Base-by-base conservation (phyloP, 2,888 invertebrate genomes). In the Caenorhabditis sinica region DNA sequence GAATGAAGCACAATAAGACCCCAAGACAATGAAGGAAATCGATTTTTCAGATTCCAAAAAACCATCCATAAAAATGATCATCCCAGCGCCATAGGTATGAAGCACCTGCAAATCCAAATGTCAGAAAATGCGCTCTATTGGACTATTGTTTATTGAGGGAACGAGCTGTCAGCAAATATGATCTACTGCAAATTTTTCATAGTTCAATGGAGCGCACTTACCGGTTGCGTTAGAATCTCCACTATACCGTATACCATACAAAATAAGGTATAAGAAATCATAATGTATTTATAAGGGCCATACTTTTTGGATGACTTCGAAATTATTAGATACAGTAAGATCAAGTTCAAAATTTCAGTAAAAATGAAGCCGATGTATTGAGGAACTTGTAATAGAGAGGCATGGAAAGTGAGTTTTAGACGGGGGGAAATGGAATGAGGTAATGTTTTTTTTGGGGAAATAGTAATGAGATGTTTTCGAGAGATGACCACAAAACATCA, bases 291-390 rank as follows among this genome's bases (percentile, higher is more conserved):
- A 17, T 72, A 72, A 25, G 58, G 2, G 0, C 72, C 72, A 20
- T 58, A 60, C n/a, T 58, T 25, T 30, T 9, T 58, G 0, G 45
- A 72, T 0, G 60, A 30, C 28, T 45, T 58, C 13, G 72, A 58
- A 13, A 60, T 11, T 30, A 72, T 58, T 9, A 72, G 25, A 17
- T n/a, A 60, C 0, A 60, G 40, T 1, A 72, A n/a, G 2, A 72
- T 25, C 6, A 23, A 1, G 15, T 58, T 72, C 1, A 58, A 56
- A 23, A 45, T n/a, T 72, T 72, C 36, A 15, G 72, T 72, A 60
- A 28, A 15, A 13, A 72, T 9, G 30, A 72, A 72, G 0, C 72
- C 72, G 20, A 45, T 28, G 43, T 72, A 72, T 45, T 72, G 72
- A 15, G 45, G 20, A 17, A 28, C n/a, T 25, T 56, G 33, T 8